These are phyloP conservation scores for Liparis tanakae DNA, from an alignment of 2,797 vertebrate species.

Conservation along the genomic window DNA sequence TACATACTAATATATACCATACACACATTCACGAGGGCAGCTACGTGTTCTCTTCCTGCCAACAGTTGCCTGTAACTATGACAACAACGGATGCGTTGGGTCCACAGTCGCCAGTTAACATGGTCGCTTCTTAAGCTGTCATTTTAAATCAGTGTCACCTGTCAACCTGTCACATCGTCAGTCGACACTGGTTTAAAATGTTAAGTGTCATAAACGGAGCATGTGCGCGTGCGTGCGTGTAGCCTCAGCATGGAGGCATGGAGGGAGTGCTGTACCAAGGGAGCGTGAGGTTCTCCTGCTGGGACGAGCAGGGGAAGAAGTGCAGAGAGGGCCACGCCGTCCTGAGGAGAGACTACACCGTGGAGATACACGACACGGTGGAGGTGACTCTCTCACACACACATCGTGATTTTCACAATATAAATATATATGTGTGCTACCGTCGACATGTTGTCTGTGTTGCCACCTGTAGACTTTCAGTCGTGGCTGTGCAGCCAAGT, in stretches of 20 bases:
- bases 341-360: constrained; percentile 83
- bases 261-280: constrained; percentile 84
- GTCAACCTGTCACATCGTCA: background rate
- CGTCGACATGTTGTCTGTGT: constrained; percentile 4
- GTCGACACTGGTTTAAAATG: background rate
- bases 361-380: constrained; percentile 89
- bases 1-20: too few species aligned
- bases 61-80: too few species aligned
- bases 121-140: too few species aligned
- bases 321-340: constrained; percentile 87
- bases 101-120: too few species aligned
- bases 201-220: background rate
- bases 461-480: constrained; percentile 82
- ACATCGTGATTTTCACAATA: background rate
- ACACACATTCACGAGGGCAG: too few species aligned
- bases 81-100: too few species aligned
- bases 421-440: background rate
- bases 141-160: too few species aligned
- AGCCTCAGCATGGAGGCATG: constrained; percentile 39
- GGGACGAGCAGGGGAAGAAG: constrained; percentile 88
- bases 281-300: constrained; percentile 77
- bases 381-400: constrained; percentile 79
- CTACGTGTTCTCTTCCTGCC: too few species aligned
- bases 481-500: constrained; percentile 84
- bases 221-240: constrained; percentile 14